These are phyloP conservation scores for Pipra filicauda DNA, from an alignment of 2,113 vertebrate genomes.

Conservation along the genomic window DNA sequence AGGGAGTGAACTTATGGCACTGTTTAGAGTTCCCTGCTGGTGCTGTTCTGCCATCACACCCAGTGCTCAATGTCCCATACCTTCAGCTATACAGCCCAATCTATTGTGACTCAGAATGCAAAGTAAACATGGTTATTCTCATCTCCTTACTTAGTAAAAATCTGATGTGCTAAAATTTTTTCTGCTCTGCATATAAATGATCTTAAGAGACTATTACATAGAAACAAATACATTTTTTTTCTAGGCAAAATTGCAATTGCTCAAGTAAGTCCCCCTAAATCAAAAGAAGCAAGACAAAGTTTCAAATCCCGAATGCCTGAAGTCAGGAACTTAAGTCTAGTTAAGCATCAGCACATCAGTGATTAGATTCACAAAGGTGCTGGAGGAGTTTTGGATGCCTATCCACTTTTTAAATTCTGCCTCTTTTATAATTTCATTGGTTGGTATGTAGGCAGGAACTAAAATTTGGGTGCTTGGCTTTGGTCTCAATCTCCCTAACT, in stretches of 20 bases:
- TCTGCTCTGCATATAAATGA: neutral
- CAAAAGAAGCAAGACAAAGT: neutral
- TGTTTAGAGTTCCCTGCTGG: neutral
- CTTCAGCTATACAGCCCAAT: neutral
- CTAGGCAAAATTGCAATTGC: neutral
- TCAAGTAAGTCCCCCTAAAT: neutral
- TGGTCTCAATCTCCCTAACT: neutral
- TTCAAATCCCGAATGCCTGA: neutral
- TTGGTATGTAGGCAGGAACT: neutral
- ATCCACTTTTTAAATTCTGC: neutral
- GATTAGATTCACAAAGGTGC: neutral
- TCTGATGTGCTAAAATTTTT: neutral
- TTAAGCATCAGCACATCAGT: neutral
- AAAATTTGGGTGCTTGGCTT: neutral
- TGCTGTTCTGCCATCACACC: neutral
- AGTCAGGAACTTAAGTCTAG: neutral
- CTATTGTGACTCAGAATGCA: neutral
- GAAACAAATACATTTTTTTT: neutral
- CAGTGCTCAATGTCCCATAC: neutral
- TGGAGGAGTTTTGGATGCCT: neutral
- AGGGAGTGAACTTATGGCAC: neutral
- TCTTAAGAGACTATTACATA: neutral
- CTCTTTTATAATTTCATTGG: neutral
- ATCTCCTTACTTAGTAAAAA: slow-evolving; percentile 29
- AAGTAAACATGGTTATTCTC: neutral